Conservation (phyloP, 2,797 vertebrate genomes). For the Oryzias sinensis region DNA sequence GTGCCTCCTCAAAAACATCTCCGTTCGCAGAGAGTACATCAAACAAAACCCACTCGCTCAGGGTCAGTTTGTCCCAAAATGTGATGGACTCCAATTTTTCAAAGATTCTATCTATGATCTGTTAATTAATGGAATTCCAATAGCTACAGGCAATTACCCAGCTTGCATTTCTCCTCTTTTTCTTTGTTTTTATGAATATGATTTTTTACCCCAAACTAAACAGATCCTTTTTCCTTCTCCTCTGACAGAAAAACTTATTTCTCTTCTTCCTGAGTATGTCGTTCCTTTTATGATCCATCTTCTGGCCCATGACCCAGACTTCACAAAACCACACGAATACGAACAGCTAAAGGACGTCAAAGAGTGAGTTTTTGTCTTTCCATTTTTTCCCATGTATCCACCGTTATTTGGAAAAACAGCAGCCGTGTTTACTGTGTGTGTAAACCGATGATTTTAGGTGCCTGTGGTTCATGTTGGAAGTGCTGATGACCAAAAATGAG, state of each 20-base stretch:
- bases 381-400: not conserved
- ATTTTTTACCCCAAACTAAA: not conserved
- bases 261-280: conserved; percentile 95
- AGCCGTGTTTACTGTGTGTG: not conserved
- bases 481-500: conserved; percentile 99
- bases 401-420: not conserved
- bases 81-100: not conserved
- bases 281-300: conserved; percentile 98
- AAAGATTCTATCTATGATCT: no score
- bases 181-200: no score
- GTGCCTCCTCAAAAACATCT: conserved; percentile 98
- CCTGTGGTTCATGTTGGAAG: conserved; percentile 99
- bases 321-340: conserved; percentile 96
- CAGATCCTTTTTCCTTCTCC: conserved; percentile 2
- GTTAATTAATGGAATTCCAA: no score
- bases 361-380: conserved; percentile 83
- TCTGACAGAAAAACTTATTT: conserved; percentile 89
- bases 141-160: no score
- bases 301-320: conserved; percentile 96
- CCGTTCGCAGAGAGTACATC: conserved; percentile 95
- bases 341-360: conserved; percentile 98
- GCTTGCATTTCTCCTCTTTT: no score
- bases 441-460: conserved; percentile 77
- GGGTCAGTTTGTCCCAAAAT: conserved; percentile 71
- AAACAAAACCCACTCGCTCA: conserved; percentile 94